Percentiles rank a stretch among this genome's conserved stretches.
phyloP scores from a whole-genome alignment of 2,888 invertebrate species.

The Eudasyphora cyanicolor region DNA sequence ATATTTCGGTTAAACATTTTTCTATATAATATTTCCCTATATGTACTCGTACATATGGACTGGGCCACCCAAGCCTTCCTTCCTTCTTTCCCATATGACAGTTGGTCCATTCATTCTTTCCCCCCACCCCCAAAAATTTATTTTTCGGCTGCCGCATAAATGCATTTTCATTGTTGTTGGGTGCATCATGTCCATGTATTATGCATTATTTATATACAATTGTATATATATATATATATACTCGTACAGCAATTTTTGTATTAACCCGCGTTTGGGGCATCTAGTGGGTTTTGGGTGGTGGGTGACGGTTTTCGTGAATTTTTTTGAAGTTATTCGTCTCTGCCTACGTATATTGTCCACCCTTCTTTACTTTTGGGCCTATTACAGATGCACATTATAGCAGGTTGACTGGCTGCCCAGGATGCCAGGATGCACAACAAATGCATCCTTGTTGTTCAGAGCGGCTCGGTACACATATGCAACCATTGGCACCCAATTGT shows the following conservation, averaged over 20 bases:
- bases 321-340: too few species aligned
- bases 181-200: background rate
- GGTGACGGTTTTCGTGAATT: constrained; percentile 30
- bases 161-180: constrained; percentile 16
- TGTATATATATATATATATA: background rate
- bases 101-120: too few species aligned
- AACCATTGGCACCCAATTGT: constrained; percentile 38
- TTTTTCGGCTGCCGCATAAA: background rate
- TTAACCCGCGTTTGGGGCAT: constrained; percentile 26
- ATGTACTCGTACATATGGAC: too few species aligned
- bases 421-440: background rate
- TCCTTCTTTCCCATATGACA: too few species aligned
- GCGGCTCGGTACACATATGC: constrained; percentile 13
- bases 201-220: too few species aligned
- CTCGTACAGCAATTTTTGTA: background rate
- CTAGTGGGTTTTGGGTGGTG: background rate
- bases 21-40: too few species aligned
- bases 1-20: too few species aligned
- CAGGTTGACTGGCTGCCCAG: background rate
- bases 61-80: too few species aligned
- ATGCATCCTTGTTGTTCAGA: background rate
- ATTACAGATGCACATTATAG: background rate
- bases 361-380: background rate
- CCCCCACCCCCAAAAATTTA: too few species aligned
- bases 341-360: too few species aligned